Evolutionary conservation across 64 coral and sea anemone species (phyloP).

Genomic region (Stylophora pistillata): DNA sequence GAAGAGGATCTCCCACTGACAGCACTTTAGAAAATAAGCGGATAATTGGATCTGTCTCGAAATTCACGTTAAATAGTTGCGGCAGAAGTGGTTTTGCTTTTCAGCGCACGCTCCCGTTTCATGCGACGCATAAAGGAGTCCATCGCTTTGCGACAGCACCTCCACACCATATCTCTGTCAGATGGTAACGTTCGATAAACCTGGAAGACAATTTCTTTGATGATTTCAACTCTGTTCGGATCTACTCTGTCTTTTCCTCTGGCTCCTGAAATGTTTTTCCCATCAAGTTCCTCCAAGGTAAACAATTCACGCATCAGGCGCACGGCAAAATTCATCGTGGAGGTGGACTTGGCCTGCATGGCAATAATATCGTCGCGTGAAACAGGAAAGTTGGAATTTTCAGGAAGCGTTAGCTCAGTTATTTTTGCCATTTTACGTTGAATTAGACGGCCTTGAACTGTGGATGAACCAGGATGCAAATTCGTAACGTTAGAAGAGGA

Average conservation of each 20-base stretch:
- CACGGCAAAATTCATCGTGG: slow-evolving; percentile 26
- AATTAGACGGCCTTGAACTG: background rate
- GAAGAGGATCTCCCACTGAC: too few relatives aligned
- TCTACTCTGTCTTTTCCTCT: slow-evolving; percentile 37
- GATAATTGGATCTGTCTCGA: too few relatives aligned
- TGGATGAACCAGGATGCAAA: background rate
- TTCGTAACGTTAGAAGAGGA: background rate
- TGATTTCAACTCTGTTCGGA: slow-evolving; percentile 11
- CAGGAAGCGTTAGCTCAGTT: background rate
- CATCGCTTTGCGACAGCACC: slow-evolving; percentile 26
- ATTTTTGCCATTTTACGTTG: background rate
- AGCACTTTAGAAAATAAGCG: too few relatives aligned
- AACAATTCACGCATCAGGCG: slow-evolving; percentile 10
- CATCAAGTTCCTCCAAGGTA: slow-evolving; percentile 4
- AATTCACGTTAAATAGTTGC: background rate
- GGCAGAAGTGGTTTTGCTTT: background rate
- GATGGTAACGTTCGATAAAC: background rate
- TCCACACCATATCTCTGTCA: slow-evolving; percentile 31
- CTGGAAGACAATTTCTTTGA: slow-evolving; percentile 42
- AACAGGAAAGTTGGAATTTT: background rate
- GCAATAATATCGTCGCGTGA: slow-evolving; percentile 6
- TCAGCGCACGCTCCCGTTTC: background rate
- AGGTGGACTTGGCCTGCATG: background rate
- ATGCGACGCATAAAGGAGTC: slow-evolving; percentile 16
- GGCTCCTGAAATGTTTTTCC: slow-evolving; percentile 26